phyloP scores from a whole-genome alignment of 2,888 invertebrate genomes.

The Polymixis lichenea region DNA sequence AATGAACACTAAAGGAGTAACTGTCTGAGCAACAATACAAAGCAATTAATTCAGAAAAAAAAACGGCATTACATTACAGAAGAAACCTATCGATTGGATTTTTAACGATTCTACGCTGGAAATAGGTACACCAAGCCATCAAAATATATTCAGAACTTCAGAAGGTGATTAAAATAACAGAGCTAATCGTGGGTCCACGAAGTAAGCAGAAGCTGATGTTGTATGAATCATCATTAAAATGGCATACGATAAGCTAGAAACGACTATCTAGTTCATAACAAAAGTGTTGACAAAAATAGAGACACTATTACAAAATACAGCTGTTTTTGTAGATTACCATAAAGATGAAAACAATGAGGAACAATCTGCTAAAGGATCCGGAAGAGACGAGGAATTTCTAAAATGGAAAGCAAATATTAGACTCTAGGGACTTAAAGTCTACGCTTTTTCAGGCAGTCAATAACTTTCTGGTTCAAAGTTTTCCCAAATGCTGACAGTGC shows the following conservation, averaged over 20 bases:
- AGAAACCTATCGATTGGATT: constrained; percentile 35
- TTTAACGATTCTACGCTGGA: constrained; percentile 10
- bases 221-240: constrained; percentile 17
- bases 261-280: background rate
- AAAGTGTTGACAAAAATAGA: background rate
- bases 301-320: background rate
- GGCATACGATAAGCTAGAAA: background rate
- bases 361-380: background rate
- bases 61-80: background rate
- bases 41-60: constrained; percentile 21
- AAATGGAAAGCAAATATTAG: background rate
- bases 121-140: constrained; percentile 24
- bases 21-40: constrained; percentile 20
- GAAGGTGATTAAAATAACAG: constrained; percentile 8
- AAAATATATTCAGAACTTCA: constrained; percentile 17
- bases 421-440: background rate
- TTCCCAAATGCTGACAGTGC: too few relatives aligned
- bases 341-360: background rate
- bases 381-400: background rate
- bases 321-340: background rate
- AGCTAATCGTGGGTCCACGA: background rate
- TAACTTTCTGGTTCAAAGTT: background rate
- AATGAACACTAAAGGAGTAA: too few relatives aligned
- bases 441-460: background rate
- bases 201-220: constrained; percentile 2